phyloP scores from a whole-genome alignment of 2,797 vertebrate species.

The Allobates femoralis region DNA sequence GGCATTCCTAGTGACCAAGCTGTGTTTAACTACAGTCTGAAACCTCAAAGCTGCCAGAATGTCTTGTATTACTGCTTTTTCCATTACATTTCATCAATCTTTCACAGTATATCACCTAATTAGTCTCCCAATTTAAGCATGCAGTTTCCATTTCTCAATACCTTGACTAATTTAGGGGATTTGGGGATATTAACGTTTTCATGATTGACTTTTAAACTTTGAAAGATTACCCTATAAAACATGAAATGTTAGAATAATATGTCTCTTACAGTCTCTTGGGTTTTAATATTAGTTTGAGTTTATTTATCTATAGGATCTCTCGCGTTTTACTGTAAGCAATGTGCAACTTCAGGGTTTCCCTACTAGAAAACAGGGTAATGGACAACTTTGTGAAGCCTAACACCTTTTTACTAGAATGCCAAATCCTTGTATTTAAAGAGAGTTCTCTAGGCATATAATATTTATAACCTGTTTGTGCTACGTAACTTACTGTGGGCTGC shows the following conservation, averaged over 20 bases:
- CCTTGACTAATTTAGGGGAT: constrained; percentile 12
- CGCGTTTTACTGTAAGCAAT: no score
- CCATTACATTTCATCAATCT: constrained; percentile 50
- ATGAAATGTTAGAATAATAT: neutral
- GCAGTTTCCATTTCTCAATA: neutral
- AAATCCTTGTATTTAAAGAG: no score
- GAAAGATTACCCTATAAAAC: neutral
- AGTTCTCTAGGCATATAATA: no score
- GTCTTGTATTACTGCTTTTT: constrained; percentile 17
- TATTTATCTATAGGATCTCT: neutral
- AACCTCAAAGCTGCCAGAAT: constrained; percentile 38
- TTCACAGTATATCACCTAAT: constrained; percentile 33
- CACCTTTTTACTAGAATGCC: no score
- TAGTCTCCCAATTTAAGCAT: constrained; percentile 18
- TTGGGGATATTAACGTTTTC: neutral
- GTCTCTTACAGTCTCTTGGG: neutral
- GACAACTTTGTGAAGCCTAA: no score
- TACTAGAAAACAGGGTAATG: no score
- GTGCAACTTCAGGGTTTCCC: no score
- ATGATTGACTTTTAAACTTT: neutral
- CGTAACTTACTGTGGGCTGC: no score
- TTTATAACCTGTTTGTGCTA: no score
- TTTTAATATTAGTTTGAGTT: neutral
- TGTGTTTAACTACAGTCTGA: constrained; percentile 37
- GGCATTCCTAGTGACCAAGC: constrained; percentile 51